Evolutionary conservation across 2,888 invertebrate genomes (phyloP), one percentile per base, ranked within the genome.

Genomic region (Adineta ricciae): DNA sequence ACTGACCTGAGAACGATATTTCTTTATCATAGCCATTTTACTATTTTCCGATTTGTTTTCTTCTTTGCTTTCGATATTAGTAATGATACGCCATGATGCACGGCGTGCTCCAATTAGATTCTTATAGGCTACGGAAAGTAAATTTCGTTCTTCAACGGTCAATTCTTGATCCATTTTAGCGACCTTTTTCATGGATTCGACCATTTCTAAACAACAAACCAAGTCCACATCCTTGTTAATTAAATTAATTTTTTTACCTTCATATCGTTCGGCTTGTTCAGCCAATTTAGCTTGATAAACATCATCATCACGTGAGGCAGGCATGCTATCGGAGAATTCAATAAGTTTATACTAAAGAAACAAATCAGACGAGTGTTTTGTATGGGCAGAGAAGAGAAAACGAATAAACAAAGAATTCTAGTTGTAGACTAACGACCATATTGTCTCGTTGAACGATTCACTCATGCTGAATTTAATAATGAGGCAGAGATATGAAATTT

Each of bases 241-340:
- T 50, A 50, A 50, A 50, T 50, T 50, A 19, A 50, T 11, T 46
- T 50, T 50, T 11, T 41, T 41, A 78, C 78, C 78, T 36, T 85
- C 85, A n/a, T 85, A 85, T 4, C 85, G 94, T 93, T 97, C 97
- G 88, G 97, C 97, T 92, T 97, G 97, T 93, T 97, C 97, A 91
- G 97, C 97, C 91, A 97, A 94, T 93, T 97, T 97, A 92, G 97
- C 97, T 93, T 96, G 94, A 93, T 96, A 96, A 92, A 97, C 96
- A 93, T 96, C 93, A 93, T 96, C 96, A 93, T 97, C 97, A 93
- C 96, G 54, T 78, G 78, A 41, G 9, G 41, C 24, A 11, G 78
- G 41, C 78, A 78, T 78, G 2, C 8, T 38, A 41, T 41, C 38
- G 16, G 1, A 32, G 16, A 50, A 9, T 50, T 16, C 32, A 32